A percentile compares a stretch with the other conserved stretches of the same genome.
phyloP scores from a whole-genome alignment of 1,140 invertebrate genomes.

The Pseudomyrmex cubaensis region DNA sequence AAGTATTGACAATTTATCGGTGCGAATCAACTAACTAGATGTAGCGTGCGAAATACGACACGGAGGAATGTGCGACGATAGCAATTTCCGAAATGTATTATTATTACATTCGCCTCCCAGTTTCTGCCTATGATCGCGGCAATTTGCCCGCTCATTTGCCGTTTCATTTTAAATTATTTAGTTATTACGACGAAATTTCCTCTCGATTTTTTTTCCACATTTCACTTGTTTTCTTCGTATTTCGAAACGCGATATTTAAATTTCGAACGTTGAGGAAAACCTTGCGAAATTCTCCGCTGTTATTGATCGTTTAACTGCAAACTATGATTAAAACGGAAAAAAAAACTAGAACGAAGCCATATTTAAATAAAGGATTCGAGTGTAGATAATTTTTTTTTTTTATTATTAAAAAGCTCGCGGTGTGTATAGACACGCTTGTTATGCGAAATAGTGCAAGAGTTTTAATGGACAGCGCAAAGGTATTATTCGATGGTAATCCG shows the following conservation, averaged over 20 bases:
- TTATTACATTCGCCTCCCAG: slow-evolving; percentile 39
- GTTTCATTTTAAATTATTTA: slow-evolving; percentile 6
- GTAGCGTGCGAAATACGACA: slow-evolving; percentile 64
- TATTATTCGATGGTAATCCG: slow-evolving; percentile 61
- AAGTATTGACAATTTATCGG: slow-evolving; percentile 69
- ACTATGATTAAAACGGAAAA: no score
- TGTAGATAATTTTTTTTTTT: no score
- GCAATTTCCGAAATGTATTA: slow-evolving; percentile 76
- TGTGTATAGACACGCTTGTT: slow-evolving; percentile 1
- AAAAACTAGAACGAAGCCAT: no score
- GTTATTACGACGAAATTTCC: background rate
- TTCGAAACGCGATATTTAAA: no score
- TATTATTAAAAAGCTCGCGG: no score
- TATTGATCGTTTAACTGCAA: no score
- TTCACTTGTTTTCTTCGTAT: no score
- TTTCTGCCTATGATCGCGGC: slow-evolving; percentile 65
- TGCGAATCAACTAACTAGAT: slow-evolving; percentile 59
- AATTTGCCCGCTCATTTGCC: slow-evolving; percentile 54
- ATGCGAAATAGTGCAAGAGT: background rate
- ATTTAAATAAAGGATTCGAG: no score
- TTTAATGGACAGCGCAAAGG: slow-evolving; percentile 27
- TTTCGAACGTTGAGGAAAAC: no score
- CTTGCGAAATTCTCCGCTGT: no score
- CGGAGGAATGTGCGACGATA: slow-evolving; percentile 44
- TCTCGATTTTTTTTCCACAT: background rate